Evolutionary conservation across 2,888 invertebrate genomes (phyloP).

Genomic region (Octonoba sinensis): DNA sequence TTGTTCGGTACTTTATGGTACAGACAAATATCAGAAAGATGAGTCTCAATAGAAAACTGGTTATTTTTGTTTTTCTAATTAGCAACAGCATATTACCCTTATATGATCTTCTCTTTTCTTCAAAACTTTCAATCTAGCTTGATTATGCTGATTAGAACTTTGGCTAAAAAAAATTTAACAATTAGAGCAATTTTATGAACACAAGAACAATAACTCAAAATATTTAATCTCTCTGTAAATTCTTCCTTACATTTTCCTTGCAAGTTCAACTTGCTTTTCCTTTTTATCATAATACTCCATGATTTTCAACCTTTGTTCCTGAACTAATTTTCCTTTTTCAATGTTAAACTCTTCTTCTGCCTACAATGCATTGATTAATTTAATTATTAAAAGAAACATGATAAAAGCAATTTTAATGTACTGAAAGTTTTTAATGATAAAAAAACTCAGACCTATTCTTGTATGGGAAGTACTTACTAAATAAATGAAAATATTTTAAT

Average conservation of each 20-base stretch:
- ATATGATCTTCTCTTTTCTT: conserved; percentile 97
- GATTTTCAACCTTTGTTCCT: conserved; percentile 98
- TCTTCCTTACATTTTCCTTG: conserved; percentile 92
- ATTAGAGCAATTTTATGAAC: not conserved
- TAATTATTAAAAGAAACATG: not conserved
- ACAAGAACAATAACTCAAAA: conserved; percentile 74
- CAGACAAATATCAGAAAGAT: no score
- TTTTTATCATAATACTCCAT: conserved; percentile 99
- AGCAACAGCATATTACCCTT: conserved; percentile 46
- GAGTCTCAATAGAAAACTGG: no score
- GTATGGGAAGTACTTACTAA: no score
- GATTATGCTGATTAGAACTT: conserved; percentile 98
- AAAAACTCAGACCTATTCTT: not conserved
- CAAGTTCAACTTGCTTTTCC: conserved; percentile 98
- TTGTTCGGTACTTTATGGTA: no score
- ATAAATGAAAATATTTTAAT: no score
- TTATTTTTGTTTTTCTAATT: no score
- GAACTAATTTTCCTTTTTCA: conserved; percentile 97
- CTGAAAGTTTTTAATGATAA: not conserved
- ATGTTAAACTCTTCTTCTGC: conserved; percentile 99
- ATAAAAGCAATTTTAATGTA: not conserved
- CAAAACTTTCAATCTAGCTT: conserved; percentile 94
- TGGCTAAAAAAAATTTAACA: conserved; percentile 77
- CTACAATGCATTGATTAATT: conserved; percentile 71
- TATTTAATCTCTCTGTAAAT: not conserved